Evolutionary conservation across 2,888 invertebrate species (phyloP).

Genomic region (Hydroisotoma schaefferi): DNA sequence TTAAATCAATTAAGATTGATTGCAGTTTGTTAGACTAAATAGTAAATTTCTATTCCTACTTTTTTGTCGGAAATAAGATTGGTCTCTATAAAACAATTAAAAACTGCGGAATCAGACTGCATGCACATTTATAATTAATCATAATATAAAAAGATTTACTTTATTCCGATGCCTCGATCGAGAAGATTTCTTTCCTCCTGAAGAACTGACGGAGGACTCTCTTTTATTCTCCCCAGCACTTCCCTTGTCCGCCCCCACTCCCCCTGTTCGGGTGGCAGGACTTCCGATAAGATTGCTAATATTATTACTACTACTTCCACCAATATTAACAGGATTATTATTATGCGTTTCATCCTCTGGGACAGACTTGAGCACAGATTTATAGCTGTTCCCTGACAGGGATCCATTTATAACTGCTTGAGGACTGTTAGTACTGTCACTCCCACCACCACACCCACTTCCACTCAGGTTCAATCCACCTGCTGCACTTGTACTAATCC

Average conservation of each 20-base stretch:
- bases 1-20: too few species aligned
- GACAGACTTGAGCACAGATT: constrained; percentile 57
- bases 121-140: too few species aligned
- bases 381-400: constrained; percentile 54
- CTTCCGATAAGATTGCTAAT: background rate
- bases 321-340: constrained; percentile 18
- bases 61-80: too few species aligned
- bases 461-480: constrained; percentile 26
- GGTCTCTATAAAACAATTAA: too few species aligned
- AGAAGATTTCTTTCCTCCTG: constrained; percentile 40
- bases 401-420: constrained; percentile 49
- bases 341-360: constrained; percentile 58
- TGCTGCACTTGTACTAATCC: constrained; percentile 31
- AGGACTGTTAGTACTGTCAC: constrained; percentile 56
- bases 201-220: constrained; percentile 24
- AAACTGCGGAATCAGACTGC: too few species aligned
- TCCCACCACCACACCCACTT: constrained; percentile 59
- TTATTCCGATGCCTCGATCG: constrained; percentile 46
- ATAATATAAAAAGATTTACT: background rate
- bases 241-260: constrained; percentile 11
- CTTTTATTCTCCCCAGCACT: constrained; percentile 28
- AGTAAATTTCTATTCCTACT: too few species aligned
- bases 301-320: constrained; percentile 16
- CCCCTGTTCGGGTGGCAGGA: constrained; percentile 2
- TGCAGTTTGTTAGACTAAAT: too few species aligned